A percentile compares a stretch with the other conserved stretches of the same genome.
Conservation (phyloP, 2,888 invertebrate species). For the Morpho deidamia region DNA sequence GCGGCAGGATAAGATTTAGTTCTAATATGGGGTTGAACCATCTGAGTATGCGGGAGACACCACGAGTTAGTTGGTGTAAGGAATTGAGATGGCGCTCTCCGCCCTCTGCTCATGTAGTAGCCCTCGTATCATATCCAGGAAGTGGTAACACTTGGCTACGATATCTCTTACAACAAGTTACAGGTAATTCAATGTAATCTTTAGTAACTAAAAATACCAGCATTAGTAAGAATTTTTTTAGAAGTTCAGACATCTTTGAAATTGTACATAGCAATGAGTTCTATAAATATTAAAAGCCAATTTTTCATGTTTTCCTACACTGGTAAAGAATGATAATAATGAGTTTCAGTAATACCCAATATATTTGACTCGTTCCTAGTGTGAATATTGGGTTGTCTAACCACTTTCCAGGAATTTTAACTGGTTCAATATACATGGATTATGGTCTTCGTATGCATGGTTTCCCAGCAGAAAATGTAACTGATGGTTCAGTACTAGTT, state of each 20-base stretch:
- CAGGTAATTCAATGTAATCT: constrained; percentile 65
- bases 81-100: constrained; percentile 67
- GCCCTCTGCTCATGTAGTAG: constrained; percentile 70
- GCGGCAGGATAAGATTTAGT: constrained; percentile 42
- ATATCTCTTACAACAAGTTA: constrained; percentile 87
- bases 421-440: constrained; percentile 90
- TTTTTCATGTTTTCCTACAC: too few species aligned
- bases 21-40: constrained; percentile 44
- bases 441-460: constrained; percentile 87
- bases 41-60: constrained; percentile 47
- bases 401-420: constrained; percentile 79
- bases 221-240: too few species aligned
- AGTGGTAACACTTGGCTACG: constrained; percentile 91
- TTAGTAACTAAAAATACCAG: too few species aligned
- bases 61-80: constrained; percentile 71
- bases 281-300: too few species aligned
- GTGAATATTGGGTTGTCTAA: too few species aligned
- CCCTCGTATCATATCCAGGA: constrained; percentile 89
- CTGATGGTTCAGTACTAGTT: constrained; percentile 86
- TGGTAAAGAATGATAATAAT: too few species aligned
- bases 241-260: too few species aligned
- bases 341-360: too few species aligned
- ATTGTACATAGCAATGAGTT: too few species aligned
- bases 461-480: constrained; percentile 87
- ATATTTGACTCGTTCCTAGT: too few species aligned